Evolutionary conservation across 2,888 invertebrate species (phyloP).

Genomic region (Carcina quercana): DNA sequence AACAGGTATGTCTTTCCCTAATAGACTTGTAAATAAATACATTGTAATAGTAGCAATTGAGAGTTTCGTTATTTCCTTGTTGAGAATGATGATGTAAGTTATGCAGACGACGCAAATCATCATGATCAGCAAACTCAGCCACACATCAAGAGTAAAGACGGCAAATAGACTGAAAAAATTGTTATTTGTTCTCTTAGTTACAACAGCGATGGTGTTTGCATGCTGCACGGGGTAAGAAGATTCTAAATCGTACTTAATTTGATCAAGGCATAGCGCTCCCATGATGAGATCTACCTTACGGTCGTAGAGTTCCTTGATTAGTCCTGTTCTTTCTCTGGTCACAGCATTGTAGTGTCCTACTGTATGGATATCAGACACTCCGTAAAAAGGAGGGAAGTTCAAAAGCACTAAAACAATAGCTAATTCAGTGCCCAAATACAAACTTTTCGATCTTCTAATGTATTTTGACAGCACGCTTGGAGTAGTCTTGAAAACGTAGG

Average conservation of each 20-base stretch:
- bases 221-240: not conserved
- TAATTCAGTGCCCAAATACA: not conserved
- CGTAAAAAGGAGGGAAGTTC: not conserved
- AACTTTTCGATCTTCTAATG: not conserved
- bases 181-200: not conserved
- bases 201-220: not conserved
- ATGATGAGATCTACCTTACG: not conserved
- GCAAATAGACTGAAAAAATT: not conserved
- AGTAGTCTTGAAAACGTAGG: not conserved
- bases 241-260: not conserved
- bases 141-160: not conserved
- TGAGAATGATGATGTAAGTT: not conserved
- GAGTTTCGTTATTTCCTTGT: too few species aligned
- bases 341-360: not conserved
- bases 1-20: constrained; percentile 2
- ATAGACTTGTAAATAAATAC: not conserved
- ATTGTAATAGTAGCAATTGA: not conserved
- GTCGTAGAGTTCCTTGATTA: not conserved
- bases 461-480: not conserved
- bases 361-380: not conserved
- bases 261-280: not conserved
- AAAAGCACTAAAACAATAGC: not conserved
- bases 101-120: not conserved
- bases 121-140: too few species aligned
- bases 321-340: not conserved